Percentiles rank a stretch among this genome's conserved stretches.
Conservation (phyloP, 2,888 invertebrate genomes). For the Drosophila phalerata region DNA sequence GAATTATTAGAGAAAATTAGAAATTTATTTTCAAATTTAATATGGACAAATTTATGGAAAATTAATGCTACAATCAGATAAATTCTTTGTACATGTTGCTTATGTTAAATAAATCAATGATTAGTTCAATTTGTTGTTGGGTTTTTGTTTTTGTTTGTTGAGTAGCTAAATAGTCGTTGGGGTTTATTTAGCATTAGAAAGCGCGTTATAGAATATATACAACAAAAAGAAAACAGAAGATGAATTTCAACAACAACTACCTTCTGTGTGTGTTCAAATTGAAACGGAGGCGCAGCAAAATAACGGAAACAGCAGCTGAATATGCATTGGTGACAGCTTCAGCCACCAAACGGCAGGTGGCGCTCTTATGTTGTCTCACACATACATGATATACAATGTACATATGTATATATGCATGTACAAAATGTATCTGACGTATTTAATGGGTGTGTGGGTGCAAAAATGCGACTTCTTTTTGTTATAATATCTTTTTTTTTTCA, state of each 20-base stretch:
- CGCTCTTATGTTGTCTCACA: conserved; percentile 36
- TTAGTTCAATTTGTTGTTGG: conserved; percentile 51
- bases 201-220: conserved; percentile 40
- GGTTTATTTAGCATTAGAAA: conserved; percentile 66
- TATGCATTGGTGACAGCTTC: conserved; percentile 50
- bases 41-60: conserved; percentile 60
- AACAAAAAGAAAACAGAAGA: conserved; percentile 29
- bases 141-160: conserved; percentile 4
- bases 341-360: conserved; percentile 52
- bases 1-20: conserved; percentile 55
- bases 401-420: conserved; percentile 23
- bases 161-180: conserved; percentile 45
- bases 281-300: conserved; percentile 37
- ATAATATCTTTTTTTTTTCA: conserved; percentile 7
- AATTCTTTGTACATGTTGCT: conserved; percentile 58
- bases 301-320: conserved; percentile 45
- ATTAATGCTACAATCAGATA: conserved; percentile 52
- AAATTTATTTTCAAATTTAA: conserved; percentile 71
- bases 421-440: conserved; percentile 61
- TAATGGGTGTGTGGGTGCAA: conserved; percentile 54
- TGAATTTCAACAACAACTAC: conserved; percentile 64
- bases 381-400: conserved; percentile 8
- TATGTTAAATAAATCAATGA: conserved; percentile 38
- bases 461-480: conserved; percentile 60
- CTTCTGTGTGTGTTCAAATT: conserved; percentile 61